Percentiles rank a stretch among this genome's conserved stretches.
Evolutionary conservation across 92 coral and sea anemone genomes (phyloP).

Genomic region (Paragorgia papillata): DNA sequence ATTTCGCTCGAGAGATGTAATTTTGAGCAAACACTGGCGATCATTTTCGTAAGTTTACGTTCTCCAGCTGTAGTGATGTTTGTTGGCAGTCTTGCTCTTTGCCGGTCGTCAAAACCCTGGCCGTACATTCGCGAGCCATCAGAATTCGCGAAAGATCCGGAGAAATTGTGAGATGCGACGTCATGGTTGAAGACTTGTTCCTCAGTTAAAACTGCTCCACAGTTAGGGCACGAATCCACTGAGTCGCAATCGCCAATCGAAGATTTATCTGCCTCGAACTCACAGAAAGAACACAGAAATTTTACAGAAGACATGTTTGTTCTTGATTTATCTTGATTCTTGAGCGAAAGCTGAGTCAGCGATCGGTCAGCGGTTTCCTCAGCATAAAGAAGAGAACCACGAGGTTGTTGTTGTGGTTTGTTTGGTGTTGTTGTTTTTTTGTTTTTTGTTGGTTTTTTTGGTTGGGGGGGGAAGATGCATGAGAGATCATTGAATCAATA

Average conservation of each 20-base stretch:
- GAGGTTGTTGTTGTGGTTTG: no score
- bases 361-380: no score
- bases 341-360: no score
- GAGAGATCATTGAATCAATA: no score
- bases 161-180: background rate
- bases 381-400: no score
- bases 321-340: no score
- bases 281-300: constrained; percentile 18
- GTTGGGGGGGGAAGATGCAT: no score
- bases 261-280: background rate
- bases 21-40: background rate
- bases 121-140: background rate
- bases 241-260: background rate
- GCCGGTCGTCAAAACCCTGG: background rate
- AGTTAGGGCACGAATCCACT: constrained; percentile 21
- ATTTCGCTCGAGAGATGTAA: constrained; percentile 17
- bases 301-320: background rate
- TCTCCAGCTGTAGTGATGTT: background rate
- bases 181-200: constrained; percentile 28
- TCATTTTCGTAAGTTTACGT: background rate
- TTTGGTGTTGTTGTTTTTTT: no score
- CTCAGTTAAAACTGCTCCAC: constrained; percentile 27
- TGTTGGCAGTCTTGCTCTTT: background rate
- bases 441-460: no score
- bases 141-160: background rate